These are phyloP conservation scores for Pangasius krempfi DNA, from an alignment of 2,797 vertebrate genomes.

Conservation along the genomic window DNA sequence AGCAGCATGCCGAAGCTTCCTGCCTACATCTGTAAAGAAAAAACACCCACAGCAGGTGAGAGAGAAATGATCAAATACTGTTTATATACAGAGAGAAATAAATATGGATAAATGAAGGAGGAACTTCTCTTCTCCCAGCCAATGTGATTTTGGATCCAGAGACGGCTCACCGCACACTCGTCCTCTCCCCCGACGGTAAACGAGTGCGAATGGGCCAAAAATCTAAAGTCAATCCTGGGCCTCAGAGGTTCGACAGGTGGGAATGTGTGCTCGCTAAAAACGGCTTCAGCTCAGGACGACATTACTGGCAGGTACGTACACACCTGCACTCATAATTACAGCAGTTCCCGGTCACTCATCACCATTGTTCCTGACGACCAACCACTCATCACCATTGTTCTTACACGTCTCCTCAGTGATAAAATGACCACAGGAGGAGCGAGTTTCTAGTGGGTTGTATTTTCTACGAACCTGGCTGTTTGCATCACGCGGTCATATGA, in stretches of 20 bases:
- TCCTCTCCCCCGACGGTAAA: constrained; percentile 1
- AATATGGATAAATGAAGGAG: background rate
- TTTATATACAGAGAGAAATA: background rate
- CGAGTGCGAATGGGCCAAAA: constrained; percentile 22
- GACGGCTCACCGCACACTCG: constrained; percentile 5
- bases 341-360: background rate
- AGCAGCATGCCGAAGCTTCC: constrained; percentile 4
- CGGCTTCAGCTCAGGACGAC: constrained; percentile 31
- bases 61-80: background rate
- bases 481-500: too few relatives aligned
- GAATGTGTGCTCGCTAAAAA: constrained; percentile 17
- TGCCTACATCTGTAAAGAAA: background rate
- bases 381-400: background rate
- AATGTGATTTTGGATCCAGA: constrained; percentile 25
- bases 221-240: background rate
- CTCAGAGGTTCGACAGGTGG: constrained; percentile 24
- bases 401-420: too few relatives aligned
- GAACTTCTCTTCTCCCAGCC: background rate
- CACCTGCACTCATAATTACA: background rate
- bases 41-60: constrained; percentile 29
- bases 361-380: background rate
- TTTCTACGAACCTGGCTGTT: too few relatives aligned
- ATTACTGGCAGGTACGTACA: constrained; percentile 30
- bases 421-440: too few relatives aligned
- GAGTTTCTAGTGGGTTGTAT: too few relatives aligned